Evolutionary conservation across 1,140 invertebrate genomes (phyloP).

Genomic region (Trichomalopsis sarcophagae): DNA sequence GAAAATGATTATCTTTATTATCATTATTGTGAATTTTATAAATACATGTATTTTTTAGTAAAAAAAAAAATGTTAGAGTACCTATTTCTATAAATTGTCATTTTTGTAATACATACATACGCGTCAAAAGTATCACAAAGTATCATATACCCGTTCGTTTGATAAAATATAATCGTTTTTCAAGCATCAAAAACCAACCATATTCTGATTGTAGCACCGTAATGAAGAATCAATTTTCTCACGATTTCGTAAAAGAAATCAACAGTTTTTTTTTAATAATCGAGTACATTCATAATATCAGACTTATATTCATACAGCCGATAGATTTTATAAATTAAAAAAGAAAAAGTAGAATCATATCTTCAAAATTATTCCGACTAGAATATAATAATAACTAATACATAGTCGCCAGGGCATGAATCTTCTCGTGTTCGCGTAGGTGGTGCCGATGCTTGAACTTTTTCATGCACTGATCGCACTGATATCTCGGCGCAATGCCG

Average conservation of each 20-base stretch:
- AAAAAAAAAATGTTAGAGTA: background rate
- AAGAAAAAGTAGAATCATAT: no score
- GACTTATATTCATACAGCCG: no score
- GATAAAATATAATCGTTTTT: background rate
- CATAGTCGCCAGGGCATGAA: background rate
- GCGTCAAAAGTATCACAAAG: background rate
- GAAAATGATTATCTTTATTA: background rate
- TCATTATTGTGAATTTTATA: background rate
- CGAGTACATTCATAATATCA: no score
- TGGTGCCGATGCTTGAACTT: conserved; percentile 75
- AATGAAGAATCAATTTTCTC: no score
- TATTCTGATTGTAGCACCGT: no score
- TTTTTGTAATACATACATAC: background rate
- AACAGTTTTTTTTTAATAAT: no score
- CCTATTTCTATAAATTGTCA: background rate
- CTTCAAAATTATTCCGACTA: background rate
- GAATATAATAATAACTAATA: background rate
- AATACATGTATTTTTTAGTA: background rate
- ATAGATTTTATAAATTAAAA: no score
- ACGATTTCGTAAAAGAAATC: no score
- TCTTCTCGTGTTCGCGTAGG: conserved; percentile 67
- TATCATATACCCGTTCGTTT: background rate
- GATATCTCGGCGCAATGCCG: conserved; percentile 75
- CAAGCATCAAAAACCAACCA: background rate
- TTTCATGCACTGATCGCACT: conserved; percentile 74